phyloP scores from a whole-genome alignment of 2,888 invertebrate genomes.

The Cephus pulcher region DNA sequence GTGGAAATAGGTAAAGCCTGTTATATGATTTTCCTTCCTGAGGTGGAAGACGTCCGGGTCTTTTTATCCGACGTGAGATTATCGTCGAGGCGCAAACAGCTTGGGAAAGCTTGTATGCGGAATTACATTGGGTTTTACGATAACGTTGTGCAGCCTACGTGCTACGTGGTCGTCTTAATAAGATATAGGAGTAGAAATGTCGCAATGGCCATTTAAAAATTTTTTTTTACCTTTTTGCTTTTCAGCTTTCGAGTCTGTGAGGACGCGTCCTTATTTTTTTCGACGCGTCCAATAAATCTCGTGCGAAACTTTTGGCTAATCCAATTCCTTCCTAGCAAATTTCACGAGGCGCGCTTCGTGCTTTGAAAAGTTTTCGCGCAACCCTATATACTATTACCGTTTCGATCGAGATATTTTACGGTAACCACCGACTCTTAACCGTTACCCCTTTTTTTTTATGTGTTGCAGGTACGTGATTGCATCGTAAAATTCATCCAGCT shows the following conservation, averaged over 20 bases:
- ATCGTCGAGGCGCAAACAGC: background rate
- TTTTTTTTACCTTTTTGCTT: background rate
- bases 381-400: background rate
- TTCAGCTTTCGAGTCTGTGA: background rate
- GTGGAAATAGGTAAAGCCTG: background rate
- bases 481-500: constrained; percentile 37
- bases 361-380: constrained; percentile 19
- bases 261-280: background rate
- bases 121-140: background rate
- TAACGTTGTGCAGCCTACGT: background rate
- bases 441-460: constrained; percentile 15
- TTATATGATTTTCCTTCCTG: background rate
- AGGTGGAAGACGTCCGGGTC: background rate
- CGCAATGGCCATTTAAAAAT: background rate
- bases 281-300: background rate
- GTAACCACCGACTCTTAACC: constrained; percentile 13
- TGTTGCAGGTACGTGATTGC: constrained; percentile 48
- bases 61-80: background rate
- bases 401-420: constrained; percentile 1
- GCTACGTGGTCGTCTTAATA: background rate
- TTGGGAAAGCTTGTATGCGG: background rate
- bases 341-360: constrained; percentile 29
- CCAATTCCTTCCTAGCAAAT: constrained; percentile 36
- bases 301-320: constrained; percentile 30
- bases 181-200: background rate